Evolutionary conservation across 1,140 invertebrate genomes (phyloP), one percentile per base, ranked within the genome.

Genomic region (Leptinotarsa texana): DNA sequence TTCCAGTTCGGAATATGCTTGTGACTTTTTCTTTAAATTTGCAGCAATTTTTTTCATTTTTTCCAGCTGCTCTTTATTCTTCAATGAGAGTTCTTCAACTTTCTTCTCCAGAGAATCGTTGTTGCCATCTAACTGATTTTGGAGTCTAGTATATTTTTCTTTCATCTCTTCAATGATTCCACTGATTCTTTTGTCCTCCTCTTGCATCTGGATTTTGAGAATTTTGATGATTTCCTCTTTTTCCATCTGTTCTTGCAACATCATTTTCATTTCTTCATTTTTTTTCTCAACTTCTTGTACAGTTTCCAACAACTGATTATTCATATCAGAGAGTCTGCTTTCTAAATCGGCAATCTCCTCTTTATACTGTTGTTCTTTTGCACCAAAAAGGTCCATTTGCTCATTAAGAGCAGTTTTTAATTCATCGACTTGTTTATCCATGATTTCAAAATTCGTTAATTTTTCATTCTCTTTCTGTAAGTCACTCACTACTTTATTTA

Each of bases 31-130:
- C 81, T 94, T 94, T 11, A 94, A 86, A 80, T 90, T 93, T 0
- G 90, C 86, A 3, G 92, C 92, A 77, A 92, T 90, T 77, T 93
- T 93, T 79, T 93, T 94, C 82, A 94, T 88, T 84, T 93, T 94
- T 69, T 93, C 92, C 27, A 91, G 81, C 15, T 89, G 84, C 77
- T 92, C 89, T 78, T 89, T 87, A 63, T 85, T 82, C 75, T 84
- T 87, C 63, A 84, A 83, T 13, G 80, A 80, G 1, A 84, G 67
- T 72, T 87, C 82, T 81, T 82, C 80, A 84, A 91, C 82, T 80
- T 86, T 87, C 72, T 80, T 22, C 66, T 80, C 74, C 81, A 84
- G 6, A 85, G 79, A 62, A 83, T 67, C 75, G 5, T 72, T 75
- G 42, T 81, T 81, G 15, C 69, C 61, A 48, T 84, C 80, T 63